These are phyloP conservation scores for Heliconius ethilla DNA, from an alignment of 2,888 invertebrate genomes.

Conservation along the genomic window DNA sequence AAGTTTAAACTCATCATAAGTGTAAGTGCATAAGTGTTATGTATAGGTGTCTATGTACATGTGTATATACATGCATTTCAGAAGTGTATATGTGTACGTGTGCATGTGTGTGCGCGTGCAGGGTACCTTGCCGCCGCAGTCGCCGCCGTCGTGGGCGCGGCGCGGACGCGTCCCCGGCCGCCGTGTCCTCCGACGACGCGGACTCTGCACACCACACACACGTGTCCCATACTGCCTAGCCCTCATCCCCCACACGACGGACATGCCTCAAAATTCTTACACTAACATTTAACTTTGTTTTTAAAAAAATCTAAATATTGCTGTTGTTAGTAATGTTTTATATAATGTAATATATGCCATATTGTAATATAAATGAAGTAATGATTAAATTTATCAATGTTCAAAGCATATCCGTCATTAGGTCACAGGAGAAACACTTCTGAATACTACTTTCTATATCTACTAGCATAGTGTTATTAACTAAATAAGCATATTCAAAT, in stretches of 20 bases:
- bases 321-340: too few relatives aligned
- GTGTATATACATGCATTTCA: not conserved
- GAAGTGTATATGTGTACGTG: not conserved
- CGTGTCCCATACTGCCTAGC: constrained; percentile 4
- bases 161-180: constrained; percentile 48
- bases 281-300: too few relatives aligned
- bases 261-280: too few relatives aligned
- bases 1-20: too few relatives aligned
- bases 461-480: not conserved
- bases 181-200: constrained; percentile 68
- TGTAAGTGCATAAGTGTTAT: not conserved
- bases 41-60: not conserved
- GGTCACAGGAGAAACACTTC: not conserved
- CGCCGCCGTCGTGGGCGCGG: constrained; percentile 55
- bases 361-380: too few relatives aligned
- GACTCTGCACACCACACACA: constrained; percentile 75
- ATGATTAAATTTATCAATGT: not conserved
- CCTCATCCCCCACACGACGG: too few relatives aligned
- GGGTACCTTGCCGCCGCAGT: constrained; percentile 57
- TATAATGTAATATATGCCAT: too few relatives aligned
- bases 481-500: not conserved
- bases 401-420: not conserved
- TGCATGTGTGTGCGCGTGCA: constrained; percentile 20
- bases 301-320: too few relatives aligned
- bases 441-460: not conserved